Base-by-base conservation (phyloP, 2,888 invertebrate genomes). In the Polydrusus pterygomalis region DNA sequence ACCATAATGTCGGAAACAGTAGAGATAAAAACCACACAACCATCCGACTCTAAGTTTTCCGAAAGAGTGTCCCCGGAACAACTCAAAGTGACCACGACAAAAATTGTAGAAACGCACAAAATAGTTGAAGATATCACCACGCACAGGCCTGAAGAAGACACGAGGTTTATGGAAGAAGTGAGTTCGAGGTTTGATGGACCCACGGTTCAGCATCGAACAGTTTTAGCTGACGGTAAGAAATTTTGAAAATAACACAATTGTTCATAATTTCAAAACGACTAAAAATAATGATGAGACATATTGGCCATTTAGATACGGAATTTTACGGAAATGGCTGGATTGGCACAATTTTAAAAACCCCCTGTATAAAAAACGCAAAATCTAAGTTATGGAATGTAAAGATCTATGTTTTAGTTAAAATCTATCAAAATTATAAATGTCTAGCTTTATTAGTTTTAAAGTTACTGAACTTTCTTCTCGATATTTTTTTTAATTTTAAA, bases 161-260 rank as follows among this genome's bases (percentile, higher is more conserved):
- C 87, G 2, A 87, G 87, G 75, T 82, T 89, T 58, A 84, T 88
- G 77, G 87, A 89, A 81, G 88, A 88, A 70, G 88, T 89, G 20
- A 87, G 87, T 63, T 87, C 88, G 77, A 84, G 87, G 78, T 84
- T 89, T 68, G 88, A 88, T 72, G 86, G 83, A 68, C 83, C 80
- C 18, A 38, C 47, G 15, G 17, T 67, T n/a, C 67, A 77, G 13
- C 77, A 69, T 10, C 49, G 60, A 30, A 60, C 71, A 13, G 17
- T 58, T 20, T 51, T 71, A 51, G 15, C 38, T 11, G 76, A 78
- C 54, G 78, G 78, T 78, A 58, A 70, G 67, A 43, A 18, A 8
- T 7, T 38, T 2, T 20, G 8, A 17, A 17, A 34, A 58, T n/a
- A 25, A 9, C 58, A n/a, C n/a, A n/a, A n/a, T n/a, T n/a, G n/a